Conservation (phyloP, 2,113 vertebrate species). For the Dermatemys mawii region DNA sequence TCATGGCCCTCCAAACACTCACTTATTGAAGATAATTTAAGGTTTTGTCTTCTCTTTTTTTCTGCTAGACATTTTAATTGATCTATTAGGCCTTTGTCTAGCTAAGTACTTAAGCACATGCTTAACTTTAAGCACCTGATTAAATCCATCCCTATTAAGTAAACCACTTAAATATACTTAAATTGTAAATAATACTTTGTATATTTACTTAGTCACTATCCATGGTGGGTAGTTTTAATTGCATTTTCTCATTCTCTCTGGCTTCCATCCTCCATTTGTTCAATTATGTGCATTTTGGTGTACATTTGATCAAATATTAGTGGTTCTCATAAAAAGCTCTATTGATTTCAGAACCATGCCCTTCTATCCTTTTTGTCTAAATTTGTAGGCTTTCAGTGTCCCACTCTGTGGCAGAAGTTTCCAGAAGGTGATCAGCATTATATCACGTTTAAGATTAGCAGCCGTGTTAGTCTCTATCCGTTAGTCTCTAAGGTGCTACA, state of each 20-base stretch:
- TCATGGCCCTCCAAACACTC: not conserved
- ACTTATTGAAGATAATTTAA: not conserved
- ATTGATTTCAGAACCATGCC: not conserved
- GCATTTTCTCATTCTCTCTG: not conserved
- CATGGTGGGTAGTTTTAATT: constrained; percentile 24
- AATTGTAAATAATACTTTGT: not conserved
- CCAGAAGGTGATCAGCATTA: not conserved
- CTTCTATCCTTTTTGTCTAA: not conserved
- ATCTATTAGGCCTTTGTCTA: not conserved
- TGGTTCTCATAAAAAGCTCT: not conserved
- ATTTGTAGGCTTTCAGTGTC: not conserved
- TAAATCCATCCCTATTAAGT: constrained; percentile 14
- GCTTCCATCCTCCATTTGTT: not conserved
- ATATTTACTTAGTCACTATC: too few species aligned
- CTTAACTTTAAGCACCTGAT: not conserved
- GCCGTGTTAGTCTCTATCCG: too few species aligned
- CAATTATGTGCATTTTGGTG: constrained; percentile 2
- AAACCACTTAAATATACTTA: not conserved
- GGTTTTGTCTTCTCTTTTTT: not conserved
- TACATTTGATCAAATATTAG: constrained; percentile 9
- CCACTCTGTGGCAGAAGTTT: not conserved
- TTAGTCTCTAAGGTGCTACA: too few species aligned
- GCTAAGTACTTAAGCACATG: not conserved
- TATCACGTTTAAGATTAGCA: too few species aligned
- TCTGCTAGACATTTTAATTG: not conserved